phyloP scores from a whole-genome alignment of 2,888 invertebrate genomes.

The Perdita meconis region DNA sequence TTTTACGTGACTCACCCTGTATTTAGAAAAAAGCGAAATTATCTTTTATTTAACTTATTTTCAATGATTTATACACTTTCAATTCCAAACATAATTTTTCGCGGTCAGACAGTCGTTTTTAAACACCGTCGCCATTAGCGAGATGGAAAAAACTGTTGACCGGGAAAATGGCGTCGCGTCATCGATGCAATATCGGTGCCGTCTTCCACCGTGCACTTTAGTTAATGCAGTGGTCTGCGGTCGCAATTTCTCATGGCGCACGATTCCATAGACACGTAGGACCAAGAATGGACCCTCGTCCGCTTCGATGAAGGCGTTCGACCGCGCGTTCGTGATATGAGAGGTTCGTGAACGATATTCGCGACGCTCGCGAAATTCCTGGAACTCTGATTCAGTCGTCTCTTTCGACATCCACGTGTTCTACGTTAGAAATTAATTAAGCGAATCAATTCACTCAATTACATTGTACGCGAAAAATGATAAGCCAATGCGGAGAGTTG shows the following conservation, averaged over 20 bases:
- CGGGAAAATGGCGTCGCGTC: slow-evolving; percentile 34
- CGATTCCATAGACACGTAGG: slow-evolving; percentile 21
- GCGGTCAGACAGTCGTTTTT: no score
- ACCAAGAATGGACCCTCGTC: slow-evolving; percentile 17
- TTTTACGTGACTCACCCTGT: no score
- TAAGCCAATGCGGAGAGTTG: background rate
- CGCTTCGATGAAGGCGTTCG: slow-evolving; percentile 19
- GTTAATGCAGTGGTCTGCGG: slow-evolving; percentile 79
- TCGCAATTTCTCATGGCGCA: slow-evolving; percentile 64
- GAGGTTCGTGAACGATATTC: slow-evolving; percentile 1
- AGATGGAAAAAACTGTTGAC: background rate
- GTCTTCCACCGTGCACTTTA: slow-evolving; percentile 78
- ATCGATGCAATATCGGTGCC: slow-evolving; percentile 51
- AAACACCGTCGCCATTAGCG: background rate
- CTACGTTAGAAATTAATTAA: background rate
- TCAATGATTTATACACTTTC: no score
- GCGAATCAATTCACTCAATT: background rate
- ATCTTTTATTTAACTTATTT: no score
- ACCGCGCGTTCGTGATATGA: slow-evolving; percentile 17
- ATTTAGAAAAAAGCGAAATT: no score
- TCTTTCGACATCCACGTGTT: background rate
- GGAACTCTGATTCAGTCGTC: background rate
- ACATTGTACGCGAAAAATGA: background rate
- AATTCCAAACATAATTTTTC: no score
- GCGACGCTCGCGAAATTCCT: background rate